Percentiles rank a stretch among this genome's conserved stretches.
phyloP scores from a whole-genome alignment of 2,888 invertebrate genomes.

The Lepetodrilus schrolli region DNA sequence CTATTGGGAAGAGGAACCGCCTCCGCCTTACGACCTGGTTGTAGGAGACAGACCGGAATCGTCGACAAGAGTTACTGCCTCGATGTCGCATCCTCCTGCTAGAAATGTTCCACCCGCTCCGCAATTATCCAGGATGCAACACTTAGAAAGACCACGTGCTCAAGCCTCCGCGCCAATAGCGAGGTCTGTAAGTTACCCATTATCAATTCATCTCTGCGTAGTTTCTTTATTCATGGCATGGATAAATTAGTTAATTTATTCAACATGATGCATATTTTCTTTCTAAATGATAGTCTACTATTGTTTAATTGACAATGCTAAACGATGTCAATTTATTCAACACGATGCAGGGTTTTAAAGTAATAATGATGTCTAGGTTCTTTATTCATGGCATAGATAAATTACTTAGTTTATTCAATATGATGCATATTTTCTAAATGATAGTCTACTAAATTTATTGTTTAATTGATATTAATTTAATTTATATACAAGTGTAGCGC shows the following conservation, averaged over 20 bases:
- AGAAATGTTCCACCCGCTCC: background rate
- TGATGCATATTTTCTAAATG: too few species aligned
- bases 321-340: background rate
- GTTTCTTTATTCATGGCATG: too few species aligned
- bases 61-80: background rate
- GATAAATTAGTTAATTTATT: background rate
- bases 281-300: background rate
- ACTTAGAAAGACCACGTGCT: background rate
- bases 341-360: too few species aligned
- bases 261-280: background rate
- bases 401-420: too few species aligned
- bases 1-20: constrained; percentile 42
- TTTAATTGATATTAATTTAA: too few species aligned
- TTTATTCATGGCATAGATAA: too few species aligned
- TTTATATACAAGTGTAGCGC: too few species aligned
- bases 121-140: constrained; percentile 5
- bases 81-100: background rate
- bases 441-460: too few species aligned
- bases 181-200: constrained; percentile 12
- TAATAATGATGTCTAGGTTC: too few species aligned
- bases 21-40: constrained; percentile 35
- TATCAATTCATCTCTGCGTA: too few species aligned
- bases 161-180: constrained; percentile 6
- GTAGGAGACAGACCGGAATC: constrained; percentile 23
- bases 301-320: background rate